Percentiles rank a stretch among this genome's conserved stretches.
Conservation (phyloP, 2,888 invertebrate species). For the Antheraea assamensis region DNA sequence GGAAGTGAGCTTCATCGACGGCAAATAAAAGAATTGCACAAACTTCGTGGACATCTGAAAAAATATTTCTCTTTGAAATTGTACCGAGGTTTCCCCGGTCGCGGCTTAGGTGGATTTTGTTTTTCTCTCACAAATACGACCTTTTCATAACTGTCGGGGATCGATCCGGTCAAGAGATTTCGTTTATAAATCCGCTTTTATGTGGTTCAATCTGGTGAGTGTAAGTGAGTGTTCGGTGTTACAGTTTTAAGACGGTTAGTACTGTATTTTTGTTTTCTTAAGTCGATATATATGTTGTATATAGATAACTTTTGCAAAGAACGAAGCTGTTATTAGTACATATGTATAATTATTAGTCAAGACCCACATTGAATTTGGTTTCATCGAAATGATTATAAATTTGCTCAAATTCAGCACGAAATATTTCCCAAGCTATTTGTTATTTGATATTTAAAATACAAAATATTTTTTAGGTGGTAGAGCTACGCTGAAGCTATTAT, state of each 20-base stretch:
- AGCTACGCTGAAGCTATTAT: too few relatives aligned
- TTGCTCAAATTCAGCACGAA: too few relatives aligned
- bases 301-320: neutral
- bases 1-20: slow-evolving; percentile 3
- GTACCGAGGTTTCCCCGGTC: slow-evolving; percentile 63
- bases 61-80: slow-evolving; percentile 71
- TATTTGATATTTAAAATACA: too few relatives aligned
- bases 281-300: neutral
- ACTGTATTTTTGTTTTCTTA: slow-evolving; percentile 15
- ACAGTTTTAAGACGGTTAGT: slow-evolving; percentile 28
- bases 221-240: slow-evolving; percentile 33
- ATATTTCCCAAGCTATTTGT: too few relatives aligned
- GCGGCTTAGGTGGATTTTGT: slow-evolving; percentile 66
- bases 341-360: neutral
- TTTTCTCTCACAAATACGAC: slow-evolving; percentile 56
- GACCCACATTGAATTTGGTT: too few relatives aligned
- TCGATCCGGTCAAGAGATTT: slow-evolving; percentile 66
- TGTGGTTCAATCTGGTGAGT: slow-evolving; percentile 39
- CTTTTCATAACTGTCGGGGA: slow-evolving; percentile 77
- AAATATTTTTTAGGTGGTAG: too few relatives aligned
- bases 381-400: too few relatives aligned
- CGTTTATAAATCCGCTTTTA: slow-evolving; percentile 60
- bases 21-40: slow-evolving; percentile 39
- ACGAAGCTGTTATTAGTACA: neutral
- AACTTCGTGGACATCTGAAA: slow-evolving; percentile 53